phyloP scores from a whole-genome alignment of 2,113 vertebrate genomes.

The Aspiorhynchus laticeps region DNA sequence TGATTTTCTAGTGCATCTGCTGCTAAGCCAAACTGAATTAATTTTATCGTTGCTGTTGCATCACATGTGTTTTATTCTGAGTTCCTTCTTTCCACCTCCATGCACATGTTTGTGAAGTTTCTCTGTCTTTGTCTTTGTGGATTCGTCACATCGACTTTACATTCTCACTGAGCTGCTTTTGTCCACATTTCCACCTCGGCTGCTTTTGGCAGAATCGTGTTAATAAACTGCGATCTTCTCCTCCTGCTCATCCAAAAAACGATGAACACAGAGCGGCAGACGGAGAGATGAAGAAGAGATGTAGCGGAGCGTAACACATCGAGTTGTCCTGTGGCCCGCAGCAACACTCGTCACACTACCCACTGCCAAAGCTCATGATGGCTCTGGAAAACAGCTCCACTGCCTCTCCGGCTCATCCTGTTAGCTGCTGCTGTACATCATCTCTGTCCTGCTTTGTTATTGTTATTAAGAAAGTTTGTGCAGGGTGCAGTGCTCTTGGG shows the following conservation, averaged over 20 bases:
- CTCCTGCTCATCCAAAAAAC: slow-evolving; percentile 9
- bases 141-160: slow-evolving; percentile 3
- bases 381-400: slow-evolving; percentile 11
- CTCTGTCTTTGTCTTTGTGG: neutral
- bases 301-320: slow-evolving; percentile 23
- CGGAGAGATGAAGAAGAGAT: slow-evolving; percentile 31
- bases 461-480: slow-evolving; percentile 34
- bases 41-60: neutral
- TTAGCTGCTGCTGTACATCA: slow-evolving; percentile 40
- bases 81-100: neutral
- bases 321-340: slow-evolving; percentile 40
- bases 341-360: slow-evolving; percentile 20
- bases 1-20: neutral
- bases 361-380: slow-evolving; percentile 31
- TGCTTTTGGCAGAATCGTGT: slow-evolving; percentile 28
- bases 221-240: slow-evolving; percentile 25
- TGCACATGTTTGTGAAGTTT: slow-evolving; percentile 17
- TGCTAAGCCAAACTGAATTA: slow-evolving; percentile 10
- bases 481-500: neutral
- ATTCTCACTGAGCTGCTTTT: slow-evolving; percentile 18
- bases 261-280: slow-evolving; percentile 1
- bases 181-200: slow-evolving; percentile 20
- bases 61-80: neutral
- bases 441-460: slow-evolving; percentile 35
- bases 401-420: slow-evolving; percentile 11